These are phyloP conservation scores for Brevipalpus yothersi DNA, from an alignment of 1,140 invertebrate genomes.

Conservation along the genomic window DNA sequence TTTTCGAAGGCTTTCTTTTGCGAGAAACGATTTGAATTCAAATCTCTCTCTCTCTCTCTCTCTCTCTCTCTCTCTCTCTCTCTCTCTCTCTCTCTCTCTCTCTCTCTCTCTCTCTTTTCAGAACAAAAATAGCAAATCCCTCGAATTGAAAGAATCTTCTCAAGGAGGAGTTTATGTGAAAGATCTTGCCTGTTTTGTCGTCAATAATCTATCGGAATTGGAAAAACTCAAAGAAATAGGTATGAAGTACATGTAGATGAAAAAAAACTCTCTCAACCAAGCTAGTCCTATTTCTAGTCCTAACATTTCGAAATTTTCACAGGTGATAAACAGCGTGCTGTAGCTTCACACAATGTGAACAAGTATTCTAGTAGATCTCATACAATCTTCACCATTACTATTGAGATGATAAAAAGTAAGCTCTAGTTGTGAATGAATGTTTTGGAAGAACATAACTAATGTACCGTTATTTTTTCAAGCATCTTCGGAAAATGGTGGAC, in stretches of 20 bases:
- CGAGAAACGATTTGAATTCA: not conserved
- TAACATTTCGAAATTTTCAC: too few relatives aligned
- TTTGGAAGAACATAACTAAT: not conserved
- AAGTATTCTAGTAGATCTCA: slow-evolving; percentile 56
- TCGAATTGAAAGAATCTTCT: slow-evolving; percentile 40
- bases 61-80: too few relatives aligned
- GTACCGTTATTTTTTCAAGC: not conserved
- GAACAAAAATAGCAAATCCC: slow-evolving; percentile 5
- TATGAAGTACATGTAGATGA: not conserved
- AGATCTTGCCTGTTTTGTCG: slow-evolving; percentile 45
- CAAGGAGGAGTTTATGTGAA: slow-evolving; percentile 59
- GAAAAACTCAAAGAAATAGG: slow-evolving; percentile 18
- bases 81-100: too few relatives aligned
- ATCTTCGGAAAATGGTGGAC: not conserved
- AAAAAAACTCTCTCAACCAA: not conserved
- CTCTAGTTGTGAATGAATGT: not conserved
- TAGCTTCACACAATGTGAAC: slow-evolving; percentile 66
- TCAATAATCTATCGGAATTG: slow-evolving; percentile 58
- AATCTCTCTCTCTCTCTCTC: too few relatives aligned
- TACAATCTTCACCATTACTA: slow-evolving; percentile 63
- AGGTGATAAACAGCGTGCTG: slow-evolving; percentile 20
- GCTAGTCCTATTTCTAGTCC: too few relatives aligned
- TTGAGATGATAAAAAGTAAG: slow-evolving; percentile 38
- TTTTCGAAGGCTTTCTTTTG: not conserved
- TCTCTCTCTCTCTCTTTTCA: not conserved